These are phyloP conservation scores for Dendropsophus ebraccatus DNA, from an alignment of 2,113 vertebrate species.

Conservation along the genomic window DNA sequence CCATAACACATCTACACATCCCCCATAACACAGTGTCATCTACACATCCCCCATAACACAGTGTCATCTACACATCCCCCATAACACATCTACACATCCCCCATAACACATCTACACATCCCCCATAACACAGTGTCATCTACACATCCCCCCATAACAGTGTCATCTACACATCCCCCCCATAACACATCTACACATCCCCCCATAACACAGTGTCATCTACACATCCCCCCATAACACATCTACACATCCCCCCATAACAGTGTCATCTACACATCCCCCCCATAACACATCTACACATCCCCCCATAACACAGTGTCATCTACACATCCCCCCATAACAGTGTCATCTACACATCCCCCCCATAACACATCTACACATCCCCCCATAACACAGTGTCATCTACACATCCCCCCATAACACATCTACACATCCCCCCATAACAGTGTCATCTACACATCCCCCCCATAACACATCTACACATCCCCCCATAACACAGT, in stretches of 20 bases:
- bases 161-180: neutral
- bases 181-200: neutral
- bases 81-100: neutral
- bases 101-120: neutral
- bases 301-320: neutral
- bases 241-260: too few species aligned
- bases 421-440: neutral
- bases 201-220: too few species aligned
- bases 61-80: neutral
- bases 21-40: neutral
- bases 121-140: neutral
- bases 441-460: neutral
- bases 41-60: neutral
- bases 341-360: neutral
- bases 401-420: neutral
- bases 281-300: neutral
- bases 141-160: neutral
- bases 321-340: neutral
- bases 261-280: neutral
- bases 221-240: neutral
- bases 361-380: too few species aligned
- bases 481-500: too few species aligned
- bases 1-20: too few species aligned
- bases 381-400: neutral
- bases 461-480: too few species aligned